Evolutionary conservation across 2,113 vertebrate species (phyloP), one percentile per base, ranked within the genome.

Genomic region (Menura novaehollandiae): DNA sequence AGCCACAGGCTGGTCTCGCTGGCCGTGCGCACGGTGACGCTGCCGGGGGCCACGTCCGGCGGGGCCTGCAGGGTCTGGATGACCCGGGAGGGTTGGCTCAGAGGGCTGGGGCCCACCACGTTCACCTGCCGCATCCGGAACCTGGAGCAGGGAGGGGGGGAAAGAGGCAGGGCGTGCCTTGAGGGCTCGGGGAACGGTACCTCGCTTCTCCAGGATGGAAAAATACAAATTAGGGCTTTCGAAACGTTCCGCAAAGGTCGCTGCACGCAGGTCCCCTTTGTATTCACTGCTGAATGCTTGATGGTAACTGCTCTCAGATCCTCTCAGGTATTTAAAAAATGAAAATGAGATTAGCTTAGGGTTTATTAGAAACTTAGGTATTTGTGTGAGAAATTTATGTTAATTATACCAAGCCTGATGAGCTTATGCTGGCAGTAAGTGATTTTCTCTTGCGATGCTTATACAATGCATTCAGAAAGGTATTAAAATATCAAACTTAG

Each of bases 11-110:
- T 99, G 94, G 99, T 99, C 98, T 99, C 99, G 13, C 99, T 99
- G 71, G 99, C 98, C 0, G 99, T 98, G 66, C 99, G 97, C 52
- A 99, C 98, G 2, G 97, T 98, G 88, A 99, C 91, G 33, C 99
- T 99, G 27, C 98, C 97, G 1, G 99, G 99, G 35, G 98, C 97
- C 13, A 98, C 96, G 7, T 99, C 99, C 0, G 99, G 99, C 2
- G 99, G 98, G 1, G 98, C 99, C 97, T 99, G 99, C 82, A 99
- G 96, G 1, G 99, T 99, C 96, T 99, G 99, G 94, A 99, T 99
- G 81, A 99, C 95, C 10, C 99, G 98, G 46, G 99, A 99, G 13
- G 99, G 98, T 21, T 96, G 97, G 88, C 99, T 99, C 69, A 97
- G 88, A 0, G 99, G 98, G 88, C 99, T 98, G 62, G 98, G 59